A percentile compares a stretch with the other conserved stretches of the same genome.
These are phyloP conservation scores for Lindbergichthys nudifrons DNA, from an alignment of 2,797 vertebrate genomes.

Conservation along the genomic window DNA sequence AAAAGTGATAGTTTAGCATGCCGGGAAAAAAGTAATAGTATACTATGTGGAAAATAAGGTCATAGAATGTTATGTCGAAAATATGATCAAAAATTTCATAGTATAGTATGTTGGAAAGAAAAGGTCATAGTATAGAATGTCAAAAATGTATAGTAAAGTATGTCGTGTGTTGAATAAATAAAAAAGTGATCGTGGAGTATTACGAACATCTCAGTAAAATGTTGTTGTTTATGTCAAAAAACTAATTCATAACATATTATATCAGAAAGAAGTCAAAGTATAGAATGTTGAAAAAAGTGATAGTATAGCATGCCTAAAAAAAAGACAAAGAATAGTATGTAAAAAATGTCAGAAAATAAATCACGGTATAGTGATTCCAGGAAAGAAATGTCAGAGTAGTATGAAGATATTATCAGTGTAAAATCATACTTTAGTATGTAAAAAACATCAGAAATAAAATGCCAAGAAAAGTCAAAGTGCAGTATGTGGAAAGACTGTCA, in stretches of 20 bases:
- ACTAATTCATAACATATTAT: neutral
- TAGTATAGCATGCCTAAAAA: neutral
- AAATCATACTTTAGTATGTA: neutral
- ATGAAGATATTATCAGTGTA: neutral
- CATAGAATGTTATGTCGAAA: neutral
- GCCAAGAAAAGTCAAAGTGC: no score
- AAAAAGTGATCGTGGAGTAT: neutral
- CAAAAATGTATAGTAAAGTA: neutral
- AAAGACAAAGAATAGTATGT: neutral
- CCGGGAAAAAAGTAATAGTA: no score
- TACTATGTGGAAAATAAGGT: no score
- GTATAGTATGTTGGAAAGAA: neutral
- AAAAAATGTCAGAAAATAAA: no score
- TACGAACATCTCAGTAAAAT: neutral
- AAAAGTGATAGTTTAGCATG: neutral
- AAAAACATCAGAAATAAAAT: no score
- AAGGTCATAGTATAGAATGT: neutral
- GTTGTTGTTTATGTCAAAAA: neutral
- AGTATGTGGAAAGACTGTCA: no score
- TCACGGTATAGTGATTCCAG: no score
- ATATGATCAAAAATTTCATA: neutral
- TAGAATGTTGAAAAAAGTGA: neutral
- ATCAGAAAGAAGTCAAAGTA: no score
- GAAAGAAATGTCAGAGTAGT: neutral
- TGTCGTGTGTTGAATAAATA: neutral